Evolutionary conservation across 2,797 vertebrate species (phyloP).

Genomic region (Oryzias sinensis): DNA sequence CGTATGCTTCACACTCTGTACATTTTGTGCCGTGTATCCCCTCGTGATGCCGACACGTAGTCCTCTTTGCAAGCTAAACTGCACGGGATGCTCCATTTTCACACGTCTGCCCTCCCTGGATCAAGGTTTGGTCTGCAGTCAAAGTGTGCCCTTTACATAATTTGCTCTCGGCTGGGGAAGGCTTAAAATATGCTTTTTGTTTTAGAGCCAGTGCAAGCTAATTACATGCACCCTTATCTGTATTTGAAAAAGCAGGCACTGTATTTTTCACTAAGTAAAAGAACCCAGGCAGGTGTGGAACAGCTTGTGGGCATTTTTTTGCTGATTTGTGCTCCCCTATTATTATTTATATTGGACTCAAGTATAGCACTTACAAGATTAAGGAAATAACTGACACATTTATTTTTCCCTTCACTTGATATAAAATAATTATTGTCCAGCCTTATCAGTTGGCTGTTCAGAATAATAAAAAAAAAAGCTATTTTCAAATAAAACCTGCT

Average conservation of each 20-base stretch:
- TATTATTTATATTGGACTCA: constrained; percentile 21
- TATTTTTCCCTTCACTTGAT: neutral
- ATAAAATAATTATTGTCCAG: too few relatives aligned
- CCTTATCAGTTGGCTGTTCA: too few relatives aligned
- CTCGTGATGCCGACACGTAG: neutral
- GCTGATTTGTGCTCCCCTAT: constrained; percentile 7
- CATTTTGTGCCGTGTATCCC: too few relatives aligned
- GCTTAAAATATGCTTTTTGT: constrained; percentile 18
- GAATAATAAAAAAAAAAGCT: constrained; percentile 2
- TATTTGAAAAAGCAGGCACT: constrained; percentile 6
- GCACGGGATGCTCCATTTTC: constrained; percentile 17
- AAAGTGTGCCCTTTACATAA: constrained; percentile 14
- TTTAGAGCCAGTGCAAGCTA: constrained; percentile 18
- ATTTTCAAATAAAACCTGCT: constrained; percentile 10
- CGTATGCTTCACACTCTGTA: neutral
- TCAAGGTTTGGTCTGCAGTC: constrained; percentile 13
- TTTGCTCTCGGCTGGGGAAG: constrained; percentile 2
- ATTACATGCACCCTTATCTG: neutral
- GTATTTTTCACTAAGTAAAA: constrained; percentile 26
- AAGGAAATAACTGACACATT: neutral
- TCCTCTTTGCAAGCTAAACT: neutral
- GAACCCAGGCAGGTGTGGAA: constrained; percentile 18
- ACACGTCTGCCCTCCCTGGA: constrained; percentile 1
- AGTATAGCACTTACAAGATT: constrained; percentile 4
- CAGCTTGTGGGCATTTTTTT: constrained; percentile 18